Evolutionary conservation across 2,888 invertebrate genomes (phyloP).

Genomic region (Synergus japonicus): DNA sequence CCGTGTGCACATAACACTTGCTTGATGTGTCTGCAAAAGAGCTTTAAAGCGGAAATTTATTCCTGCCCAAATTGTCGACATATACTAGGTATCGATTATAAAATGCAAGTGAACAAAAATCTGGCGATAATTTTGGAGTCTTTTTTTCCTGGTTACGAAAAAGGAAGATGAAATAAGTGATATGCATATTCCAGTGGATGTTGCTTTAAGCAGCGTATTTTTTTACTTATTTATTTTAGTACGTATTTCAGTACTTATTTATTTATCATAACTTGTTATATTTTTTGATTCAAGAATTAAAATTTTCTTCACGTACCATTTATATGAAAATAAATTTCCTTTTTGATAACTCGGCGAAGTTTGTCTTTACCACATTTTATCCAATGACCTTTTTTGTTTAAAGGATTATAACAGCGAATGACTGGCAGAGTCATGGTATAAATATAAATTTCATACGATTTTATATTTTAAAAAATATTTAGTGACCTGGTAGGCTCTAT

Average conservation of each 20-base stretch:
- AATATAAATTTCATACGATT: too few relatives aligned
- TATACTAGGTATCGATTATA: not conserved
- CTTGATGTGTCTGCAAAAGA: constrained; percentile 81
- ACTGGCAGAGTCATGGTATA: too few relatives aligned
- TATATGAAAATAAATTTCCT: not conserved
- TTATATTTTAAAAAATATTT: too few relatives aligned
- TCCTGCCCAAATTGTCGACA: constrained; percentile 26
- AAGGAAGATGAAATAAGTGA: constrained; percentile 5
- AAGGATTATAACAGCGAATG: too few relatives aligned
- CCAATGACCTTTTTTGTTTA: too few relatives aligned
- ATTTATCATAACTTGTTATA: not conserved
- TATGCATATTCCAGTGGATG: not conserved
- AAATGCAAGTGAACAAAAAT: constrained; percentile 18
- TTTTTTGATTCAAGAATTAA: not conserved
- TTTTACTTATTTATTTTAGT: not conserved
- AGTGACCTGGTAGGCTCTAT: too few relatives aligned
- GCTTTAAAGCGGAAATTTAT: constrained; percentile 27
- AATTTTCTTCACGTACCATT: not conserved
- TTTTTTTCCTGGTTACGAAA: constrained; percentile 36
- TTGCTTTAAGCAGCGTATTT: not conserved
- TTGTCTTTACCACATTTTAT: too few relatives aligned
- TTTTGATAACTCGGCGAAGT: too few relatives aligned
- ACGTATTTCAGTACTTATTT: not conserved
- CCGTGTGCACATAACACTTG: constrained; percentile 88
- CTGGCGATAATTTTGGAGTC: constrained; percentile 12